A percentile compares a stretch with the other conserved stretches of the same genome.
Evolutionary conservation across 2,888 invertebrate genomes (phyloP).

Genomic region (Zygogramma bicolorata): DNA sequence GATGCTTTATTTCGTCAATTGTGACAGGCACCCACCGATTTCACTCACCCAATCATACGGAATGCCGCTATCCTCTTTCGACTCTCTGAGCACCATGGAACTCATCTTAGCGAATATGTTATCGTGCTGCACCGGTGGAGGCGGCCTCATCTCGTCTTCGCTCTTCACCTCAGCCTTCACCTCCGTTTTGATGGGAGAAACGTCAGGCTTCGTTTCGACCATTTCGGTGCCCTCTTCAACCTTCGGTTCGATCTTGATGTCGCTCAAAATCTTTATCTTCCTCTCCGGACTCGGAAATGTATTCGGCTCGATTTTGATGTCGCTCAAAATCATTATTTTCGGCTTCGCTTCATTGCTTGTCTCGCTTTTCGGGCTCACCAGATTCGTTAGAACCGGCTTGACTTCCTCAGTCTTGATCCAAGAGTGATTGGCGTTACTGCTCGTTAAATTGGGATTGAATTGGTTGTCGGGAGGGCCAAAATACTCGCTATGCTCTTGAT

Average conservation of each 20-base stretch:
- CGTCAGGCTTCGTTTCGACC: conserved; percentile 66
- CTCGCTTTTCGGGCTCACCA: conserved; percentile 57
- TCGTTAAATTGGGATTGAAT: conserved; percentile 53
- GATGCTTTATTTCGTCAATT: no score
- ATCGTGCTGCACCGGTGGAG: conserved; percentile 67
- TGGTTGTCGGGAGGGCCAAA: conserved; percentile 55
- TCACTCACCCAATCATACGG: conserved; percentile 88
- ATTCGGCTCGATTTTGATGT: conserved; percentile 64
- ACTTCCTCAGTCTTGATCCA: conserved; percentile 63
- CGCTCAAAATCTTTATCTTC: conserved; percentile 62
- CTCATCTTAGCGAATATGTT: conserved; percentile 66
- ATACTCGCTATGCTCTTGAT: conserved; percentile 49
- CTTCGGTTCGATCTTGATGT: conserved; percentile 64
- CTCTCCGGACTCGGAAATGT: conserved; percentile 50
- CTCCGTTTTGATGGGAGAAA: conserved; percentile 53
- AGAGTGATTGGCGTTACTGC: conserved; percentile 52
- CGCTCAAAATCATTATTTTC: conserved; percentile 66
- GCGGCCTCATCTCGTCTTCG: conserved; percentile 46
- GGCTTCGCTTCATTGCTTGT: conserved; percentile 62
- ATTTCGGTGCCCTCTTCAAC: conserved; percentile 69
- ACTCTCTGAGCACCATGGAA: conserved; percentile 61
- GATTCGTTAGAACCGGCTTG: conserved; percentile 44
- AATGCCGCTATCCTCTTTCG: conserved; percentile 83
- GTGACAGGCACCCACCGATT: no score
- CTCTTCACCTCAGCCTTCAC: conserved; percentile 63